phyloP scores from a whole-genome alignment of 2,888 invertebrate species.

The Coremacera marginata region DNA sequence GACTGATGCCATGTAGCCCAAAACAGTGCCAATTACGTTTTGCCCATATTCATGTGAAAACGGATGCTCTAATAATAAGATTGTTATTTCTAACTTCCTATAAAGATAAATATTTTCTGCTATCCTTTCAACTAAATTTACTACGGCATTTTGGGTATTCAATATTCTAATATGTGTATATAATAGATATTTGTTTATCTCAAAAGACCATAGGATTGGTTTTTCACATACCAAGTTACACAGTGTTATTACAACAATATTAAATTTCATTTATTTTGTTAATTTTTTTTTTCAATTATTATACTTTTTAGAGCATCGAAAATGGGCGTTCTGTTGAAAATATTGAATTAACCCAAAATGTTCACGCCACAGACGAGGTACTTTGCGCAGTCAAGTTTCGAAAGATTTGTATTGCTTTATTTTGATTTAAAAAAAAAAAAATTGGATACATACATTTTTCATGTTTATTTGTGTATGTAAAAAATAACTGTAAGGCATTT shows the following conservation, averaged over 20 bases:
- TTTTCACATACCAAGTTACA: background rate
- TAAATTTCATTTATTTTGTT: constrained; percentile 35
- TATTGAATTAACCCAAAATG: constrained; percentile 69
- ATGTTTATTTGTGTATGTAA: constrained; percentile 37
- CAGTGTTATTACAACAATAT: constrained; percentile 18
- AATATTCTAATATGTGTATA: background rate
- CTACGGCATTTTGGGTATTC: too few species aligned
- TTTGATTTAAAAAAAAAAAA: constrained; percentile 41
- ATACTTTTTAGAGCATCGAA: constrained; percentile 69
- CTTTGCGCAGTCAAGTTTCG: constrained; percentile 64
- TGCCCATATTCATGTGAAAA: too few species aligned
- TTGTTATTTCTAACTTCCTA: too few species aligned
- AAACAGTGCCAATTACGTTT: too few species aligned
- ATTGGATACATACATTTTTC: constrained; percentile 36
- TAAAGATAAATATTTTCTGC: too few species aligned
- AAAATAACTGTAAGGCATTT: constrained; percentile 3
- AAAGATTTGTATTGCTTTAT: constrained; percentile 47
- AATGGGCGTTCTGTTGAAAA: constrained; percentile 70
- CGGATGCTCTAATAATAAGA: too few species aligned
- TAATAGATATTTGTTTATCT: background rate
- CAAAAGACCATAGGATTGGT: background rate
- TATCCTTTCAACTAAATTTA: too few species aligned
- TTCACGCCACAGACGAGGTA: constrained; percentile 71
- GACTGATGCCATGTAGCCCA: too few species aligned
- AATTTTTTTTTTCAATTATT: constrained; percentile 56